phyloP scores from a whole-genome alignment of 2,113 vertebrate genomes.

The Cyanoderma ruficeps region DNA sequence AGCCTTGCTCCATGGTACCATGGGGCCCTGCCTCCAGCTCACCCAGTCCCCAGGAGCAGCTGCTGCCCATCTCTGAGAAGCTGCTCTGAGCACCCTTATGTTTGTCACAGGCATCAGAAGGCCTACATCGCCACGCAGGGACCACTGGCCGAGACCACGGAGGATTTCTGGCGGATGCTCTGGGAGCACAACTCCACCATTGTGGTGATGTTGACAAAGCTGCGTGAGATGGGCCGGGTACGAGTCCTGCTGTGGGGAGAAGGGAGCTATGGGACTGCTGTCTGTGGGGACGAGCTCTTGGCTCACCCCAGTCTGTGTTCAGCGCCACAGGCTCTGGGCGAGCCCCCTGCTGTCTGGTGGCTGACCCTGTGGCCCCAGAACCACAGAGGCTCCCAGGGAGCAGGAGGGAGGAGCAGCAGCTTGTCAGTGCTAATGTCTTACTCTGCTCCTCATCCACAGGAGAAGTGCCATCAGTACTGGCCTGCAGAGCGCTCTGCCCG shows the following conservation, averaged over 20 bases:
- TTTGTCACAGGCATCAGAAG: slow-evolving; percentile 88
- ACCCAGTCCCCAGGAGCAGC: background rate
- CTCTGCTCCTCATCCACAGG: slow-evolving; percentile 70
- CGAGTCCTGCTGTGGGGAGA: background rate
- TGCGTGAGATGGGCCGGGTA: slow-evolving; percentile 96
- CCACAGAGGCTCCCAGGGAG: background rate
- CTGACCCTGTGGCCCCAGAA: background rate
- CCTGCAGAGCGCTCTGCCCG: slow-evolving; percentile 93
- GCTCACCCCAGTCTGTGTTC: background rate
- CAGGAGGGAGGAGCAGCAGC: background rate
- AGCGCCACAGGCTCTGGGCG: fast-evolving
- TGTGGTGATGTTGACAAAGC: slow-evolving; percentile 96
- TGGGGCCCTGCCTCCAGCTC: background rate
- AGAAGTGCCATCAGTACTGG: slow-evolving; percentile 99
- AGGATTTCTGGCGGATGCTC: slow-evolving; percentile 99
- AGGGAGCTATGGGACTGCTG: background rate
- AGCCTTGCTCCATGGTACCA: background rate
- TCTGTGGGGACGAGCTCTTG: background rate
- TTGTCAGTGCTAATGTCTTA: background rate
- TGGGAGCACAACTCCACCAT: slow-evolving; percentile 99
- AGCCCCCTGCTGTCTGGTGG: background rate
- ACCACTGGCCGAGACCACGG: slow-evolving; percentile 91
- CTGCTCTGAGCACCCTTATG: background rate
- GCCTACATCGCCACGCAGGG: slow-evolving; percentile 96
- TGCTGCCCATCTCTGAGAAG: background rate